Conservation (phyloP, 2,888 invertebrate genomes). For the Cryptophagus acutangulus region DNA sequence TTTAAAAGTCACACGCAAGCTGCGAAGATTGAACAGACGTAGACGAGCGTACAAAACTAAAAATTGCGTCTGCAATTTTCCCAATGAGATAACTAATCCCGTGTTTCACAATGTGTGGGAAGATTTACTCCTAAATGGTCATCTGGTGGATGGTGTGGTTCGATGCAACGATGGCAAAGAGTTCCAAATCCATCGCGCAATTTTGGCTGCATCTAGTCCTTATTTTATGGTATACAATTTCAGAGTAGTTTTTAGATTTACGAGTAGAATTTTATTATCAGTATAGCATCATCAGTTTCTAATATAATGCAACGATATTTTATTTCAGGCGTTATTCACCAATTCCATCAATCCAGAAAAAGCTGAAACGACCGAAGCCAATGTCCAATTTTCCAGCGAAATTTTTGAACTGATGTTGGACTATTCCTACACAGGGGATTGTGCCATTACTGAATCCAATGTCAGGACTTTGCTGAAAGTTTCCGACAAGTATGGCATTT, state of each 20-base stretch:
- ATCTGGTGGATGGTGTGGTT: slow-evolving; percentile 67
- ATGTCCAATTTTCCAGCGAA: slow-evolving; percentile 55
- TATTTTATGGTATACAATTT: slow-evolving; percentile 54
- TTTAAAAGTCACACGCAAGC: too few relatives aligned
- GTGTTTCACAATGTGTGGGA: too few relatives aligned
- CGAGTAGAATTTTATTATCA: too few relatives aligned
- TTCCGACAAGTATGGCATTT: slow-evolving; percentile 69
- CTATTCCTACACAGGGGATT: slow-evolving; percentile 69
- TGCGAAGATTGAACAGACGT: too few relatives aligned
- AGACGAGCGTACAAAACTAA: too few relatives aligned
- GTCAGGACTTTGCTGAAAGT: slow-evolving; percentile 65
- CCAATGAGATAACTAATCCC: too few relatives aligned
- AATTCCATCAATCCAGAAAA: slow-evolving; percentile 62
- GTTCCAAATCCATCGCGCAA: slow-evolving; percentile 64
- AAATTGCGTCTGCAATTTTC: too few relatives aligned
- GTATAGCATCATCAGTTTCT: too few relatives aligned
- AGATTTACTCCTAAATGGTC: slow-evolving; percentile 60
- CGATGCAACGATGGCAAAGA: slow-evolving; percentile 58
- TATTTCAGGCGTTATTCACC: slow-evolving; percentile 65
- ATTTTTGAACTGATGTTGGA: slow-evolving; percentile 65
- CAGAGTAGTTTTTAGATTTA: slow-evolving; percentile 4
- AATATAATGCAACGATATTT: too few relatives aligned
- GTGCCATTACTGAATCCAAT: slow-evolving; percentile 59
- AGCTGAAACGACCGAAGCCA: slow-evolving; percentile 58
- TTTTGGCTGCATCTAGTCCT: slow-evolving; percentile 67